These are phyloP conservation scores for Holotrichia oblita DNA, from an alignment of 1,140 invertebrate genomes.

Conservation along the genomic window DNA sequence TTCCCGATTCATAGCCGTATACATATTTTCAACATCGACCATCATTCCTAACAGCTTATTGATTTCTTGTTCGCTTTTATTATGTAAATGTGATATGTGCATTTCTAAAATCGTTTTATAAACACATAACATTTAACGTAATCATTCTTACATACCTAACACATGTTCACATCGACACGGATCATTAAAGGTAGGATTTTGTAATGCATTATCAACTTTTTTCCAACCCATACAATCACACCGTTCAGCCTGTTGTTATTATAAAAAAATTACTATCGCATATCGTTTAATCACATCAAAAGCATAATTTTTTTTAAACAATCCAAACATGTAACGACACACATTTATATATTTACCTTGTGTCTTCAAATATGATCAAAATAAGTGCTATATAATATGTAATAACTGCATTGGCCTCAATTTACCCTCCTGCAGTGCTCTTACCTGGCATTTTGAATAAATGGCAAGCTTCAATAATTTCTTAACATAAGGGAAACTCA, in stretches of 20 bases:
- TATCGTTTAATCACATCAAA: background rate
- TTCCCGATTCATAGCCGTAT: conserved; percentile 89
- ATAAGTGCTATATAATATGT: conserved; percentile 14
- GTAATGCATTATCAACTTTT: conserved; percentile 71
- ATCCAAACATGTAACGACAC: background rate
- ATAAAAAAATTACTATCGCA: conserved; percentile 13
- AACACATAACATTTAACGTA: background rate
- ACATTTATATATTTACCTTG: conserved; percentile 25
- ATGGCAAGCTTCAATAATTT: conserved; percentile 90
- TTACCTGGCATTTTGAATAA: conserved; percentile 87
- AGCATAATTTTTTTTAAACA: background rate
- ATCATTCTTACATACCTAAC: conserved; percentile 66
- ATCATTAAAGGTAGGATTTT: conserved; percentile 66
- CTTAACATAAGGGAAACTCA: conserved; percentile 81
- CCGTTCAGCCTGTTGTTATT: conserved; percentile 64
- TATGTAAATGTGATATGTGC: conserved; percentile 84
- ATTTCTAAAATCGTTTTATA: conserved; percentile 37
- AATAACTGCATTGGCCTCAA: background rate
- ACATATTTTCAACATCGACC: conserved; percentile 93
- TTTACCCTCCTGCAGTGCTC: conserved; percentile 7
- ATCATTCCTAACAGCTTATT: conserved; percentile 88
- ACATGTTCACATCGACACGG: conserved; percentile 85
- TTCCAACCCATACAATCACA: conserved; percentile 94
- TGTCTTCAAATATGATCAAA: conserved; percentile 16
- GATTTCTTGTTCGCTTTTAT: conserved; percentile 78